Evolutionary conservation across 2,113 vertebrate species (phyloP).

Genomic region (Actinemys pallida): DNA sequence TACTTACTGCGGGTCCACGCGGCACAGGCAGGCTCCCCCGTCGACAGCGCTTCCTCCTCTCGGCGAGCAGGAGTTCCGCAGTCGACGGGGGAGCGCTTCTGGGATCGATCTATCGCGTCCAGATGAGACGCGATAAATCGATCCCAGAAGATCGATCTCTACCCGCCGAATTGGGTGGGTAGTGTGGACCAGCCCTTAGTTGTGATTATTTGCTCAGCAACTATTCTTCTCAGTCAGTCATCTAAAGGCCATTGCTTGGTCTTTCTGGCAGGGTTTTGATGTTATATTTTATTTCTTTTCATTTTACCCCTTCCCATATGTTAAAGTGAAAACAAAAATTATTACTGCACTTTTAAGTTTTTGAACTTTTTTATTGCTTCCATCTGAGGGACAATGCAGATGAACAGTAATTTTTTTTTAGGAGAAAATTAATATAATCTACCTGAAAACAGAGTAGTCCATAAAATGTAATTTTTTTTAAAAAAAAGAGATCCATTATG

Average conservation of each 20-base stretch:
- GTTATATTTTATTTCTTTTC: background rate
- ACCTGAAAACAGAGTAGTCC: conserved; percentile 14
- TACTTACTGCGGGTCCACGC: no score
- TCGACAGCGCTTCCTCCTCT: no score
- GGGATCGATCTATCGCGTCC: no score
- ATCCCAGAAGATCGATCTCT: no score
- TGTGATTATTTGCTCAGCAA: background rate
- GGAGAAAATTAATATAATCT: conserved; percentile 4
- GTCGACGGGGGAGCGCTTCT: no score
- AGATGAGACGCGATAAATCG: no score
- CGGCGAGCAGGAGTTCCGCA: no score
- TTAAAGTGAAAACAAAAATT: background rate
- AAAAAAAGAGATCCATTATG: background rate
- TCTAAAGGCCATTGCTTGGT: background rate
- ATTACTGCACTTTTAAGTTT: background rate
- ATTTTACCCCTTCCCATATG: conserved; percentile 1
- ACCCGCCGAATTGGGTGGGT: no score
- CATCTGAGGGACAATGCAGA: background rate
- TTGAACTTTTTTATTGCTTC: background rate
- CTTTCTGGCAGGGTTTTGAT: background rate
- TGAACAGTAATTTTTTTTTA: background rate
- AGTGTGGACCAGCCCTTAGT: no score
- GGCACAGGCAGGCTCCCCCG: no score
- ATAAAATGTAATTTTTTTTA: background rate
- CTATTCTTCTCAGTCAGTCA: background rate